phyloP scores from a whole-genome alignment of 1,140 invertebrate genomes.

The Prorops nasuta region DNA sequence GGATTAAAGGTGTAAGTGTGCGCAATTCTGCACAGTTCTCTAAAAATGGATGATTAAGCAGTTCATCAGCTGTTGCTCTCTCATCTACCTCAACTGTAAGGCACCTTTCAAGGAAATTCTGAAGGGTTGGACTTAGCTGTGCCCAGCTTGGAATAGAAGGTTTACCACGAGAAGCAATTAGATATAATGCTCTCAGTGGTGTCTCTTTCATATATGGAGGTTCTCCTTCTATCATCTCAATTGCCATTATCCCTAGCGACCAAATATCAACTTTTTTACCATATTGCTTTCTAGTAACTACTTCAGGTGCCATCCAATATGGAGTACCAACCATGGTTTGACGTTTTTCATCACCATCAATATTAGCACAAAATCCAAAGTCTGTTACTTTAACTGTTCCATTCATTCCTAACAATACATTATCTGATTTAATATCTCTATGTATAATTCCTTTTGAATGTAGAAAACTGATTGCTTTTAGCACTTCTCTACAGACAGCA shows the following conservation, averaged over 20 bases:
- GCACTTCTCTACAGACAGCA: slow-evolving; percentile 88
- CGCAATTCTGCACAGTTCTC: slow-evolving; percentile 79
- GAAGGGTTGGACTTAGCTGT: slow-evolving; percentile 71
- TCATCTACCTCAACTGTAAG: slow-evolving; percentile 90
- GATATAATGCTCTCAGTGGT: slow-evolving; percentile 88
- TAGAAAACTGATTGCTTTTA: slow-evolving; percentile 89
- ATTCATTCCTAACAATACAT: slow-evolving; percentile 94
- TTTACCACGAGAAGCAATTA: slow-evolving; percentile 93
- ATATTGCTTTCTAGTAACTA: slow-evolving; percentile 81
- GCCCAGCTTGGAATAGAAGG: slow-evolving; percentile 86
- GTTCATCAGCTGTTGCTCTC: slow-evolving; percentile 79
- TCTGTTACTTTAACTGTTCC: slow-evolving; percentile 96
- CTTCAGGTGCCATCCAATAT: slow-evolving; percentile 84
- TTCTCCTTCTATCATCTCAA: slow-evolving; percentile 98
- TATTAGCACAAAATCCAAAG: slow-evolving; percentile 95
- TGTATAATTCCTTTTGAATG: slow-evolving; percentile 90
- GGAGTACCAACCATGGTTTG: slow-evolving; percentile 95
- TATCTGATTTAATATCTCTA: slow-evolving; percentile 95
- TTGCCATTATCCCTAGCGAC: slow-evolving; percentile 96
- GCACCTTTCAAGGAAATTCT: slow-evolving; percentile 87
- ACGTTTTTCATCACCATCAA: slow-evolving; percentile 88
- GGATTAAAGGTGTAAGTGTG: slow-evolving; percentile 86
- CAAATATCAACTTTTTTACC: slow-evolving; percentile 94
- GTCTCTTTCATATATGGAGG: slow-evolving; percentile 74
- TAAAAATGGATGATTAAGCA: slow-evolving; percentile 88